phyloP scores from a whole-genome alignment of 2,888 invertebrate species.

The Punctoribates punctum region DNA sequence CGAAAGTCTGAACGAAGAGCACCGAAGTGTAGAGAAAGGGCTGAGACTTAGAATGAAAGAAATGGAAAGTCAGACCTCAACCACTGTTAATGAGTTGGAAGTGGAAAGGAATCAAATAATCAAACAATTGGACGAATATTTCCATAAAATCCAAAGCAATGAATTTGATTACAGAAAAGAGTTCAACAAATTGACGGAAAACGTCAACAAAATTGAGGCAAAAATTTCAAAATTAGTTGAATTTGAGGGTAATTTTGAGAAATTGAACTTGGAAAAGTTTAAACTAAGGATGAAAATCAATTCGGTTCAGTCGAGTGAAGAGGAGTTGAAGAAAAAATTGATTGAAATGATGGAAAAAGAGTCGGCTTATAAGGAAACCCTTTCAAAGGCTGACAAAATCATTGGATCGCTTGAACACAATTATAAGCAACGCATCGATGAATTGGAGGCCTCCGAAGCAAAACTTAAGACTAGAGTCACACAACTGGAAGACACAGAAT shows the following conservation, averaged over 20 bases:
- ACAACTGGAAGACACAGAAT: slow-evolving; percentile 43
- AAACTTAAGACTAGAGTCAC: neutral
- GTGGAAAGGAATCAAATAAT: slow-evolving; percentile 44
- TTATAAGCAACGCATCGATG: slow-evolving; percentile 47
- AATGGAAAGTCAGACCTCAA: slow-evolving; percentile 46
- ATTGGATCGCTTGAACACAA: slow-evolving; percentile 48
- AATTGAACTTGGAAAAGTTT: slow-evolving; percentile 44
- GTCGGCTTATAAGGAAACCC: slow-evolving; percentile 48
- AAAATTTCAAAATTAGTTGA: slow-evolving; percentile 13
- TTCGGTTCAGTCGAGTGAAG: slow-evolving; percentile 49
- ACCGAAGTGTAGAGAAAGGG: slow-evolving; percentile 45
- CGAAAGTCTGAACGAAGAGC: slow-evolving; percentile 43
- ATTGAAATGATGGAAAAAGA: slow-evolving; percentile 46
- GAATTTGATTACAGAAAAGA: neutral
- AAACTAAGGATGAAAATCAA: slow-evolving; percentile 41
- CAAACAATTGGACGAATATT: slow-evolving; percentile 45
- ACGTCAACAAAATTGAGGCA: neutral
- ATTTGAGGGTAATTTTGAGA: slow-evolving; percentile 42
- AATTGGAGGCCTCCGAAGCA: slow-evolving; percentile 45
- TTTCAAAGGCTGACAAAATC: slow-evolving; percentile 49
- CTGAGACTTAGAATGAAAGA: slow-evolving; percentile 44
- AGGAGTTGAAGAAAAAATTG: slow-evolving; percentile 52
- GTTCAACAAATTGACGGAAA: neutral
- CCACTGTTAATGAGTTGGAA: slow-evolving; percentile 44
- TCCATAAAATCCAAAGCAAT: slow-evolving; percentile 36